These are phyloP conservation scores for Epinephelus cyanopodus DNA, from an alignment of 2,113 vertebrate genomes.

Conservation along the genomic window DNA sequence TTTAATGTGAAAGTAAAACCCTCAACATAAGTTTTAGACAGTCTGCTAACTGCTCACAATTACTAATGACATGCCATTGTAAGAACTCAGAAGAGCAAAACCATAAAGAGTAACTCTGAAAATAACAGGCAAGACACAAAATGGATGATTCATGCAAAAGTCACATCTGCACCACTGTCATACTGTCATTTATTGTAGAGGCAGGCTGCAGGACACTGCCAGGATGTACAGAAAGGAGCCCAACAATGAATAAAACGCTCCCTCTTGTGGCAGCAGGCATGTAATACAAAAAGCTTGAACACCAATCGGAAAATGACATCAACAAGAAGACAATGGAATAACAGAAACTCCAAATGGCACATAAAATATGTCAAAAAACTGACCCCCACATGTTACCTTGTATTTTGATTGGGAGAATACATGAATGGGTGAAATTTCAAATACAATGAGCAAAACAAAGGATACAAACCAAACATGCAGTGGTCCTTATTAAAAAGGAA, in stretches of 20 bases:
- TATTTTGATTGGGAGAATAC: background rate
- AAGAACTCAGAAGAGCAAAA: background rate
- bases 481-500: background rate
- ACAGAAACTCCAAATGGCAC: background rate
- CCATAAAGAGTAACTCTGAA: background rate
- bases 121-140: background rate
- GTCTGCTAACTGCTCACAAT: background rate
- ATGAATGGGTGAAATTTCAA: background rate
- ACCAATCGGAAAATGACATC: background rate
- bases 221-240: background rate
- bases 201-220: background rate
- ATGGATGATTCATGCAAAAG: background rate
- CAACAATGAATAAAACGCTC: constrained; percentile 32
- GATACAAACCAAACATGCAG: constrained; percentile 30
- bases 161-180: background rate
- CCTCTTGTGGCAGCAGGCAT: constrained; percentile 47
- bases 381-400: background rate
- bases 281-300: constrained; percentile 11
- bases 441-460: background rate
- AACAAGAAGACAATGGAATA: background rate
- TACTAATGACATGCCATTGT: background rate
- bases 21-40: background rate
- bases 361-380: background rate
- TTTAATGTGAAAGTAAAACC: background rate
- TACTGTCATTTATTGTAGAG: background rate